Evolutionary conservation across 53 echinoderm and acorn worm species (phyloP), one percentile per base, ranked within the genome.

Genomic region (Glandiceps talaboti): DNA sequence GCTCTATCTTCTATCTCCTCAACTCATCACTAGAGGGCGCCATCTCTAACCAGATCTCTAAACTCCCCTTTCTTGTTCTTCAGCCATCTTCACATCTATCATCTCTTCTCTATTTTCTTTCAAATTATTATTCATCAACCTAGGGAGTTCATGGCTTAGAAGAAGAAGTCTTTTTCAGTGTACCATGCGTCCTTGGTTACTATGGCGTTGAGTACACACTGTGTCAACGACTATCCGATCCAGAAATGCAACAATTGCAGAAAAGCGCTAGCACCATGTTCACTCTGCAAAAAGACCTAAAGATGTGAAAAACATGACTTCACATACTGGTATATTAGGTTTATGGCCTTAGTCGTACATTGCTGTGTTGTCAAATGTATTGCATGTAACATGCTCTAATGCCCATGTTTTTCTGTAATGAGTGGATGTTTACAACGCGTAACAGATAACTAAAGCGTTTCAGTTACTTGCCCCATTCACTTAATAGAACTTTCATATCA

Each of bases 181-280:
- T 94, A 28, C 94, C 94, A 0, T 91, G 89, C 33, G 88, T 94
- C n/a, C 78, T 94, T 29, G 91, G 87, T 28, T 84, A 89, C 73
- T 77, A 91, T 26, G 94, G 94, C 0, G 80, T 91, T 31, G 76
- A 85, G 14, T 89, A 91, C 31, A 85, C 89, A 27, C 89, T 94
- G 82, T 87, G 85, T 77, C 94, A 94, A 77, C 79, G 77, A 1
- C 88, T 94, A 27, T 88, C 75, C 30, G 33, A 81, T 0, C 75
- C 76, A 27, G 91, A 91, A 78, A 74, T 80, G 33, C 33, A 73
- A 14, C 85, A 94, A 74, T 86, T 94, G 1, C 82, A 86, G 30
- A 80, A 76, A 72, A 94, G 94, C 78, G 89, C 94, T 1, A 85
- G 79, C 29, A 86, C 94, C 1, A 83, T 94, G 31, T 85, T 87